Evolutionary conservation across 2,888 invertebrate species (phyloP).

Genomic region (Drosophila antonietae): DNA sequence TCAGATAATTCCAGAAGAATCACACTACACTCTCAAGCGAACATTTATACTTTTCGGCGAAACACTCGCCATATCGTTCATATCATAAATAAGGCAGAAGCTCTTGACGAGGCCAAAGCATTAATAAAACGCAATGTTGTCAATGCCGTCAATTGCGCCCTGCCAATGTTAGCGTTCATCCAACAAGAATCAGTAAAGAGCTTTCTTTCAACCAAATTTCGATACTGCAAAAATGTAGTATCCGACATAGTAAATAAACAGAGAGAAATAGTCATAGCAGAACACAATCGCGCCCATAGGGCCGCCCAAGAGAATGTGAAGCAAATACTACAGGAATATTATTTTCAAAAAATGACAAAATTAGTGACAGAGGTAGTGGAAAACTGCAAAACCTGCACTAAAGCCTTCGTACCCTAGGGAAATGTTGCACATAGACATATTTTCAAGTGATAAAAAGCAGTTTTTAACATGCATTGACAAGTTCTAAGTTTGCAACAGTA

Average conservation of each 20-base stretch:
- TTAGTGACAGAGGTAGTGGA: neutral
- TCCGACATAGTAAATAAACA: no score
- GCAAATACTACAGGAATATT: neutral
- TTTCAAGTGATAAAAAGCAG: neutral
- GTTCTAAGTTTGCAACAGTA: neutral
- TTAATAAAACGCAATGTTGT: neutral
- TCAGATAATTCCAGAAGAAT: no score
- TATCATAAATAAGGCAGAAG: neutral
- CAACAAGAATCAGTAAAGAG: neutral
- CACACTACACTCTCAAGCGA: no score
- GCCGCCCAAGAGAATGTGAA: neutral
- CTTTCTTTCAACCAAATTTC: constrained; percentile 1
- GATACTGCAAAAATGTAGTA: neutral
- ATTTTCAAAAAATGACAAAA: neutral
- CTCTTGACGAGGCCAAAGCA: neutral
- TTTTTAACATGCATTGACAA: neutral
- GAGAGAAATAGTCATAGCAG: neutral
- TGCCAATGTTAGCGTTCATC: neutral
- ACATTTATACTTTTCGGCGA: no score
- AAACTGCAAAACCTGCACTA: neutral
- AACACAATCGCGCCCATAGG: neutral
- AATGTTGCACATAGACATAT: neutral
- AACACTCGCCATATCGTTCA: neutral
- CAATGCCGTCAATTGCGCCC: neutral
- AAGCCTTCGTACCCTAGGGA: neutral